Evolutionary conservation across 1,140 invertebrate species (phyloP), one percentile per base, ranked within the genome.

Genomic region (Drosophila ananassae): DNA sequence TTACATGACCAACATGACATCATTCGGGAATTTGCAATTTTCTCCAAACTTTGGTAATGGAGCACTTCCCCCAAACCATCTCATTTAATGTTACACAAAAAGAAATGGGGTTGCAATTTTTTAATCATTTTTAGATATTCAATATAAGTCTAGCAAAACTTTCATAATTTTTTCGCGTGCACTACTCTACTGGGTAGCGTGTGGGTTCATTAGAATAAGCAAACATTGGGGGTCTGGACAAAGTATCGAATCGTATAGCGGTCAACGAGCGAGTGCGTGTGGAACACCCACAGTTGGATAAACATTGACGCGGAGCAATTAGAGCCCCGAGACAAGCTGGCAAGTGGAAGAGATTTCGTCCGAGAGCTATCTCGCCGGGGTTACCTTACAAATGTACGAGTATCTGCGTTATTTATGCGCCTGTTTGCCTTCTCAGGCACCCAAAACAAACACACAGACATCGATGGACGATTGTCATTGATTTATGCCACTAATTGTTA

Each of bases 401-500:
- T 59, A 75, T 48, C 37, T 37, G 53, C 51, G 61, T 78, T 82
- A 81, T 75, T 87, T 81, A 78, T 85, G 74, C 66, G 74, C 62
- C 77, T 82, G 75, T 82, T 82, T 83, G 79, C 75, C 69, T 78
- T 75, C 67, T 56, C 46, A 17, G n/a, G 21, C 51, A 37, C 63
- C 67, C 41, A 67, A 28, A 68, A 69, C 41, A 67, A 28, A 68
- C 30, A 64, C 48, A 46, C 61, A 46, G 34, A 66, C 41, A 41
- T 39, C 69, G 46, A 74, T 64, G 41, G 62, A 51, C 59, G 73
- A 80, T 69, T 80, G 78, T 69, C 83, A 87, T 82, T 85, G 83
- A 85, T 82, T 82, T 78, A 87, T 78, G 69, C 78, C 74, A 89
- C 83, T 81, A 87, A 85, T 85, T 85, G 82, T 60, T 85, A 85